A percentile compares a stretch with the other conserved stretches of the same genome.
Conservation (phyloP, 2,888 invertebrate genomes). For the Cotesia congregata region DNA sequence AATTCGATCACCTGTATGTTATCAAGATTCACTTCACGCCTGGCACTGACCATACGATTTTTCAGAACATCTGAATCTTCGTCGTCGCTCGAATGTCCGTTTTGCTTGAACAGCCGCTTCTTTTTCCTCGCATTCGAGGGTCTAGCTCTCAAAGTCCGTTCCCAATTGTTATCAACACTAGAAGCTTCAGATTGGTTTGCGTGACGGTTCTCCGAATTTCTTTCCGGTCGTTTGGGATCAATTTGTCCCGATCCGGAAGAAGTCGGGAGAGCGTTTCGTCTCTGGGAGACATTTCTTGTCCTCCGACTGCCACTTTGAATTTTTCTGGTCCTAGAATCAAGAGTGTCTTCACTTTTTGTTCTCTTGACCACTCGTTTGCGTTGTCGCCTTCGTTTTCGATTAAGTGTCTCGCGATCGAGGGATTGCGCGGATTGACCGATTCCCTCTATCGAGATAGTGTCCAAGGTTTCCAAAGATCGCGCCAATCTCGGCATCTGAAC, state of each 20-base stretch:
- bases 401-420: constrained; percentile 30
- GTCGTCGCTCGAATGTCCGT: constrained; percentile 69
- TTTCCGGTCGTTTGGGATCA: neutral
- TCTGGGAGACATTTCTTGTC: constrained; percentile 36
- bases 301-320: constrained; percentile 45
- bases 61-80: constrained; percentile 66
- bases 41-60: constrained; percentile 40
- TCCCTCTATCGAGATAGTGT: constrained; percentile 55
- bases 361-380: constrained; percentile 30
- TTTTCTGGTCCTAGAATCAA: constrained; percentile 53
- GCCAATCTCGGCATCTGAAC: constrained; percentile 80
- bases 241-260: neutral
- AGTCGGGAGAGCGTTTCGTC: neutral
- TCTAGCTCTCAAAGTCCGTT: constrained; percentile 53
- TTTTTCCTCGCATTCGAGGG: constrained; percentile 65
- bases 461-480: constrained; percentile 62
- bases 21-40: constrained; percentile 26
- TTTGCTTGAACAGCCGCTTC: constrained; percentile 68
- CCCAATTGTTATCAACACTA: constrained; percentile 42
- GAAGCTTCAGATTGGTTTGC: constrained; percentile 40
- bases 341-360: constrained; percentile 62
- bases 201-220: neutral
- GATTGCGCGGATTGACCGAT: constrained; percentile 39
- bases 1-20: constrained; percentile 54
- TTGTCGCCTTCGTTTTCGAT: constrained; percentile 32